Evolutionary conservation across 2,888 invertebrate species (phyloP).

Genomic region (Athetis lepigone): DNA sequence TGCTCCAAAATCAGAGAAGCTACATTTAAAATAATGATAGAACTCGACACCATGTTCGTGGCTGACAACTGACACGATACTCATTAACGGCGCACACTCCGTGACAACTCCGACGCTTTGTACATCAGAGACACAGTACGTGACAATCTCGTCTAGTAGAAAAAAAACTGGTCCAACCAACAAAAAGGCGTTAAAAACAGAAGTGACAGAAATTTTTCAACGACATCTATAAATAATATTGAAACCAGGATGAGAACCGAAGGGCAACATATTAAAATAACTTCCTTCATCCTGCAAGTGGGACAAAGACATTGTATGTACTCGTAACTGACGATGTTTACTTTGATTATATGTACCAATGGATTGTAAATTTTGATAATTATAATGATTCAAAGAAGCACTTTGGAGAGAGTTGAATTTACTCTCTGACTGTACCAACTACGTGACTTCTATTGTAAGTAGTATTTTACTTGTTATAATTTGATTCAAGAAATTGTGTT

Average conservation of each 20-base stretch:
- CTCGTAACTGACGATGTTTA: conserved; percentile 65
- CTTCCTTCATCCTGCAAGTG: conserved; percentile 73
- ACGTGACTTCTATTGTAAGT: conserved; percentile 6
- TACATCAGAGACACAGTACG: conserved; percentile 25
- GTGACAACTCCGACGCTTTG: conserved; percentile 31
- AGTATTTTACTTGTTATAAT: conserved; percentile 18
- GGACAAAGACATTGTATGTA: conserved; percentile 80
- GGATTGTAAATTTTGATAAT: conserved; percentile 67
- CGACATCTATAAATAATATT: conserved; percentile 69
- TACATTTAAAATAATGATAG: conserved; percentile 35
- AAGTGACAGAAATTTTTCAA: conserved; percentile 65
- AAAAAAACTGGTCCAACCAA: conserved; percentile 23
- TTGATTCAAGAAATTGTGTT: background rate
- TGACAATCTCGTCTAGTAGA: conserved; percentile 17
- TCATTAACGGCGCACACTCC: conserved; percentile 31
- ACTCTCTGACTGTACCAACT: conserved; percentile 20
- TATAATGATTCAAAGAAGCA: conserved; percentile 56
- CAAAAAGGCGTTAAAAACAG: conserved; percentile 17
- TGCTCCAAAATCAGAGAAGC: conserved; percentile 18
- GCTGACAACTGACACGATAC: conserved; percentile 44
- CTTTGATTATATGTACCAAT: conserved; percentile 64
- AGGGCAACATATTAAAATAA: conserved; percentile 77
- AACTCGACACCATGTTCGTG: conserved; percentile 30
- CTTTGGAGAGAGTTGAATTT: conserved; percentile 36
- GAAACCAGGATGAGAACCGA: conserved; percentile 73